A percentile compares a stretch with the other conserved stretches of the same genome.
Evolutionary conservation across 2,797 vertebrate genomes (phyloP).

Genomic region (Melopsittacus undulatus): DNA sequence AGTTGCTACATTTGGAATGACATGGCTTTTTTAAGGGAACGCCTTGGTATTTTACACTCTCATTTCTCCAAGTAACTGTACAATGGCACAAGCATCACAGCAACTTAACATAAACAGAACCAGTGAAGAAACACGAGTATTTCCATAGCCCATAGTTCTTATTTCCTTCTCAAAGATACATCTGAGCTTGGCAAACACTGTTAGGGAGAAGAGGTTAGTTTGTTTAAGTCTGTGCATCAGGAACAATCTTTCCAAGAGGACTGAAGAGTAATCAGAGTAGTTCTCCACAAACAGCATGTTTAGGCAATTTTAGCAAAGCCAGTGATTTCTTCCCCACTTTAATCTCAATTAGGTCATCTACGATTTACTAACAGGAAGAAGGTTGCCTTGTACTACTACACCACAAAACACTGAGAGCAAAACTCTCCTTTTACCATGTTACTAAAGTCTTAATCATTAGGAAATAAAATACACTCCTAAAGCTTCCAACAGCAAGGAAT

Average conservation of each 20-base stretch:
- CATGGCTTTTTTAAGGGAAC: conserved; percentile 39
- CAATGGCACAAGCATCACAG: neutral
- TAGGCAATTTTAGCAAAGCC: conserved; percentile 28
- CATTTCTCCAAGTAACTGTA: conserved; percentile 24
- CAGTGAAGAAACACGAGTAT: neutral
- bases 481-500: neutral
- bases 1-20: conserved; percentile 30
- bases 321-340: conserved; percentile 17
- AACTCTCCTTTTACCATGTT: neutral
- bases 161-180: neutral
- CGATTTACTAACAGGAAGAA: conserved; percentile 37
- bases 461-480: neutral
- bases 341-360: conserved; percentile 46
- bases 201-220: neutral
- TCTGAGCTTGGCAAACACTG: neutral
- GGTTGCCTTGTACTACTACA: conserved; percentile 33
- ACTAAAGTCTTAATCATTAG: neutral
- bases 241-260: conserved; percentile 13
- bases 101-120: conserved; percentile 17
- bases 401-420: conserved; percentile 18
- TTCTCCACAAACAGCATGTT: neutral
- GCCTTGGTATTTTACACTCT: conserved; percentile 20
- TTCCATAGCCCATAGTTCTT: neutral
- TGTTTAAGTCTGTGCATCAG: neutral
- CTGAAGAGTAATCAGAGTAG: conserved; percentile 1